Base-by-base conservation (phyloP, 2,797 vertebrate species). In the Sebastiscus albofasciatus region DNA sequence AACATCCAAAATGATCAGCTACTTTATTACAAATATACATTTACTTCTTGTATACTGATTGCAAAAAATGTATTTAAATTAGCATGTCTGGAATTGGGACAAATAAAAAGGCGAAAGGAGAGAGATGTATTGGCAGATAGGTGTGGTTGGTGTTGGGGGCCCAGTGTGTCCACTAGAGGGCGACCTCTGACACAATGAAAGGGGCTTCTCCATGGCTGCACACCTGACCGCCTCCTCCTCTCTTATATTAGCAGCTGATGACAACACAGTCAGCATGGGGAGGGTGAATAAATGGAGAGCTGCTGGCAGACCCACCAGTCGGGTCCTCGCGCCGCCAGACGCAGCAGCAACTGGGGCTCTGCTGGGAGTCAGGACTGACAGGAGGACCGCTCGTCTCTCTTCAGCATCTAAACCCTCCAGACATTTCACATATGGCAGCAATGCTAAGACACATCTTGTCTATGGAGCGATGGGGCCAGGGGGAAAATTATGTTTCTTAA, bases 101-200 rank as follows among this genome's bases (percentile, higher is more conserved):
- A 54, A 8, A 36, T 61, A 56, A 76, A 59, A 70, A 27, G 42
- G 13, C 6, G 29, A 46, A 58, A 72, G 6, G 33, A 39, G 31
- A 34, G 29, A 4, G 34, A 9, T 54, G 2, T 12, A 5, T 22
- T 27, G 49, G 52, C 66, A 71, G 39, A 68, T 20, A 68, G 65
- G 79, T 70, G 61, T 81, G 66, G 76, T 16, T 27, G 8, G 58
- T 13, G 26, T 24, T 22, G 42, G 9, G 22, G 24, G 52, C 29
- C 20, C 42, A 39, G 31, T 74, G 33, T 58, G 33, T 66, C 94
- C 95, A 95, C 93, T 82, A 96, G 94, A 91, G 94, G 94, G 94
- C 81, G 62, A 84, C 91, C 77, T 91, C 59, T 87, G 72, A 87
- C 86, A 59, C 61, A 24, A 16, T 34, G 79, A 79, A 12, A 31